Evolutionary conservation across 2,888 invertebrate genomes (phyloP), one percentile per base, ranked within the genome.

Genomic region (Toxonevra muliebris): DNA sequence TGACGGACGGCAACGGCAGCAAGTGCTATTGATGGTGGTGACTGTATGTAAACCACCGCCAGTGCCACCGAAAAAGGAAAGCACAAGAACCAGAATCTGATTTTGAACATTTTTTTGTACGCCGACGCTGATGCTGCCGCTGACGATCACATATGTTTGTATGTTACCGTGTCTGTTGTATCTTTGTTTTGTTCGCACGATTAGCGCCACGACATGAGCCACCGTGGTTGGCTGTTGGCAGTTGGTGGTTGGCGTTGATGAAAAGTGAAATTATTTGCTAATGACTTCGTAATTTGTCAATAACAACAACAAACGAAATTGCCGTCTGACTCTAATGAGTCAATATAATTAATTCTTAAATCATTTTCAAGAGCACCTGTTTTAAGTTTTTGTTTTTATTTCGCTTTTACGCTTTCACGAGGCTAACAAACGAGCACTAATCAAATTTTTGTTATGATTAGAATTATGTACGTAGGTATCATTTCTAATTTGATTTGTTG

Each of bases 211-310:
- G 48, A 52, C 17, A 40, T 12, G 30, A 12, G 43, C 42, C n/a
- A 19, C 12, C 8, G 58, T 50, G 19, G 52, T 52, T 53, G 62
- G 50, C 41, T 57, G 57, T 55, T 58, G 7, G 30, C 41, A 43
- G 19, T 42, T 45, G 17, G 62, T 63, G 41, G 52, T 42, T 59
- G 57, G 60, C 60, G 67, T 66, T 52, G 69, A 71, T 74, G 68
- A 76, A 76, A 77, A 76, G 75, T 75, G 72, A 76, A 74, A 75
- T 75, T 72, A 74, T 75, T 72, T 73, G 75, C 69, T 75, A 75
- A 76, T 75, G 70, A 76, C 69, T 62, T 69, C 68, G 59, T 55
- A 61, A 65, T 70, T 59, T 52, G 63, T 66, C 60, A 62, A 48
- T 48, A 15, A 15, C 9, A 13, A 48, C 11, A 48, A 48, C 10